phyloP scores from a whole-genome alignment of 2,113 vertebrate species.

The Pycnonotus jocosus region DNA sequence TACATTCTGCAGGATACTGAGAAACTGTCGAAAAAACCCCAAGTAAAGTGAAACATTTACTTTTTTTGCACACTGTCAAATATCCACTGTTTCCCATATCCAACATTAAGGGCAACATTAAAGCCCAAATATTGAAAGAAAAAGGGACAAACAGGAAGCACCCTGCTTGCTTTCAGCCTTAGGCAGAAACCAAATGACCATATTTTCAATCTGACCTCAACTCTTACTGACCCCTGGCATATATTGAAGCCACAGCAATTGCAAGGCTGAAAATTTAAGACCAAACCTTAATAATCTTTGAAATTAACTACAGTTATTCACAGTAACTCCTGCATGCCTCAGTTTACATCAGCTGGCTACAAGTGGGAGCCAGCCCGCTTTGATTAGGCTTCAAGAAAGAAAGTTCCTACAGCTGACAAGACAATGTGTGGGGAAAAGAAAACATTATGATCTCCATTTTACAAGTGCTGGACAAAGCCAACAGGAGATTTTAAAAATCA shows the following conservation, averaged over 20 bases:
- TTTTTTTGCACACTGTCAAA: not conserved
- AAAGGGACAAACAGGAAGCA: not conserved
- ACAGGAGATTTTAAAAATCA: not conserved
- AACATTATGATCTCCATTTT: not conserved
- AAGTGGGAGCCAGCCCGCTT: not conserved
- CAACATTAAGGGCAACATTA: fast-evolving
- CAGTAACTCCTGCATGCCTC: not conserved
- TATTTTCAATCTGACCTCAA: not conserved
- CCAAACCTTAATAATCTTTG: not conserved
- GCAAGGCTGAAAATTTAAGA: not conserved
- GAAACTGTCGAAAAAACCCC: not conserved
- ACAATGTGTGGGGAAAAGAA: not conserved
- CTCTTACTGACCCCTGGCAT: not conserved
- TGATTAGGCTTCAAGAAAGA: not conserved
- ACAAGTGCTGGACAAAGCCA: not conserved
- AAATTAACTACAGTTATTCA: not conserved
- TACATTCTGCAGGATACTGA: not conserved
- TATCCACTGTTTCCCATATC: not conserved
- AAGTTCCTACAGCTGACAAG: not conserved
- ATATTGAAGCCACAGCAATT: not conserved
- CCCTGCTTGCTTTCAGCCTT: not conserved
- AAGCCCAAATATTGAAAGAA: not conserved
- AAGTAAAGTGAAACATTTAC: not conserved
- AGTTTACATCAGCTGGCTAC: not conserved
- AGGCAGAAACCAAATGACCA: not conserved